Conservation (phyloP, 2,888 invertebrate species). For the Phytoseiulus persimilis region DNA sequence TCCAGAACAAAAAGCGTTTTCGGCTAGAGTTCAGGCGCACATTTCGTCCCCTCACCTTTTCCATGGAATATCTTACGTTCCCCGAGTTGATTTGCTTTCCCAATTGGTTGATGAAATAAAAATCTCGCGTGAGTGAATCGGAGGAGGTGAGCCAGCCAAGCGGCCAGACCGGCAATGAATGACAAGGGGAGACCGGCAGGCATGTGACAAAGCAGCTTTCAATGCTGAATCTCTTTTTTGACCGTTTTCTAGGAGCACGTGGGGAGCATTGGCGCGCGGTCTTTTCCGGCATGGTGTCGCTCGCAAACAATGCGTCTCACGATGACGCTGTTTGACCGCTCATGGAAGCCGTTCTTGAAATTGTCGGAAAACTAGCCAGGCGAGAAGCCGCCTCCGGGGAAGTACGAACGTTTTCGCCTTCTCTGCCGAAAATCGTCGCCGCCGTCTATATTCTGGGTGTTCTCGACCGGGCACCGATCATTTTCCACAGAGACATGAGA, state of each 20-base stretch:
- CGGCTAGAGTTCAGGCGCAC: too few relatives aligned
- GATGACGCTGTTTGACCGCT: not conserved
- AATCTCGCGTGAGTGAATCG: not conserved
- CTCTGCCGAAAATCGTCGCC: not conserved
- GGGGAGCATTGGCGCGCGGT: not conserved
- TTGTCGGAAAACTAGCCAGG: not conserved
- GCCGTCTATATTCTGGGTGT: slow-evolving; percentile 5
- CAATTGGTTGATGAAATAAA: not conserved
- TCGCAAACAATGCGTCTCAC: not conserved
- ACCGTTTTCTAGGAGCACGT: not conserved
- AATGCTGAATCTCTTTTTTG: not conserved
- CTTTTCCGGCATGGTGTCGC: not conserved
- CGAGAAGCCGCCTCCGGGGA: slow-evolving; percentile 5
- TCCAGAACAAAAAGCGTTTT: too few relatives aligned
- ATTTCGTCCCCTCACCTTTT: too few relatives aligned
- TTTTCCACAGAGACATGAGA: not conserved
- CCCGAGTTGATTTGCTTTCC: not conserved
- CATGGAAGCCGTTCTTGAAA: not conserved
- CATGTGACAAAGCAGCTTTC: not conserved
- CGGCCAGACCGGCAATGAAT: not conserved
- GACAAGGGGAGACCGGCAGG: not conserved
- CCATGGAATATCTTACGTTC: not conserved
- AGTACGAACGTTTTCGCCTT: slow-evolving; percentile 5
- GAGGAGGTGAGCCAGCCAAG: not conserved
- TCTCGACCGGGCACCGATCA: not conserved